Conservation (phyloP, 2,888 invertebrate genomes). For the Hanleya hanleyi region DNA sequence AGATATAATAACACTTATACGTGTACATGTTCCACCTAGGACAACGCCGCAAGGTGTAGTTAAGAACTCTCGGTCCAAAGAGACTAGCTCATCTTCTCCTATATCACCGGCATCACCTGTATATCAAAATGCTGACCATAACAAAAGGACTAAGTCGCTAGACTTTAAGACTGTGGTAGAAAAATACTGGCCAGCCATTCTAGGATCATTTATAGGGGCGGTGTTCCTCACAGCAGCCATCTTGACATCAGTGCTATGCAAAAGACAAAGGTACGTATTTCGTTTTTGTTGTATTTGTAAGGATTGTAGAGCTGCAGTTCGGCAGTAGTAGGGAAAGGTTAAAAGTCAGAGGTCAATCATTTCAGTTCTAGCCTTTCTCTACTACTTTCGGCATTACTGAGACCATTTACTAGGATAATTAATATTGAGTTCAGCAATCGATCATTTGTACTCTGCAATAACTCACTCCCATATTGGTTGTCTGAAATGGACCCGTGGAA, state of each 20-base stretch:
- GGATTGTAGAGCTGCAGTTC: no score
- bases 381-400: no score
- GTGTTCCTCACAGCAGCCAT: constrained; percentile 44
- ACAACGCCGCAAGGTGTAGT: not conserved
- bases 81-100: not conserved
- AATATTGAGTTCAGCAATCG: no score
- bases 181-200: constrained; percentile 50
- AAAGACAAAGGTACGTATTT: constrained; percentile 39
- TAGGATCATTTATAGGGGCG: constrained; percentile 42
- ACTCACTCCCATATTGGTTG: no score
- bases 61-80: no score
- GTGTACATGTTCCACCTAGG: not conserved
- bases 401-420: no score
- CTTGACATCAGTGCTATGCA: constrained; percentile 43
- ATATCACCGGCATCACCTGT: constrained; percentile 3
- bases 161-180: constrained; percentile 31
- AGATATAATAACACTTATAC: not conserved
- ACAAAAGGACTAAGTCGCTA: constrained; percentile 4
- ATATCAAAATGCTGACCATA: constrained; percentile 8
- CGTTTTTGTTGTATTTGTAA: no score
- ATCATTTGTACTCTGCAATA: no score
- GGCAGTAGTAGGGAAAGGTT: no score
- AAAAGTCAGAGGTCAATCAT: no score
- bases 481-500: no score
- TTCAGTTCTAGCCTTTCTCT: no score